These are phyloP conservation scores for Cygnus buccinator DNA, from an alignment of 2,113 vertebrate genomes.

Conservation along the genomic window DNA sequence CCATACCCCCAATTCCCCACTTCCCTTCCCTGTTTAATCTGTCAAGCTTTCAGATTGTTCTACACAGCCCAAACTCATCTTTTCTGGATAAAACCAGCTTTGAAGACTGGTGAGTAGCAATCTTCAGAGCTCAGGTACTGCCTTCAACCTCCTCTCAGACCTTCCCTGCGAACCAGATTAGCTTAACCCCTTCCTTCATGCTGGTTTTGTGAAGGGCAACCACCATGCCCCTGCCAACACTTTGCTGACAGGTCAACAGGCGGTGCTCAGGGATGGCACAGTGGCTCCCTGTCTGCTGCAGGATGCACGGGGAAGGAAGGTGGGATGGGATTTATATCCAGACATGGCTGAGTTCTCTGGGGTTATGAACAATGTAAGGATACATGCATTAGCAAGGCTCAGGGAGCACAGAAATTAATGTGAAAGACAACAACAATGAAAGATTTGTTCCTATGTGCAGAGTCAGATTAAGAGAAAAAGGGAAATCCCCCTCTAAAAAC, in stretches of 20 bases:
- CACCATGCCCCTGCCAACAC: too few relatives aligned
- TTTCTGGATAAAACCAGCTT: neutral
- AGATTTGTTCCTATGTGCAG: neutral
- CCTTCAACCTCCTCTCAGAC: neutral
- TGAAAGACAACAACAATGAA: neutral
- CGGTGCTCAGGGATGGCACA: neutral
- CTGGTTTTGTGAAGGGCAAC: neutral
- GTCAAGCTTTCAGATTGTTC: neutral
- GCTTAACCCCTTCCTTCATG: neutral
- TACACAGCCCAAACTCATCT: neutral
- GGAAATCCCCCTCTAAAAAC: neutral
- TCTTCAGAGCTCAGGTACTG: neutral
- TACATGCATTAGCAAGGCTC: neutral
- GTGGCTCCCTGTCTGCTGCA: neutral
- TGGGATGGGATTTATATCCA: neutral
- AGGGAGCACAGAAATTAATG: neutral
- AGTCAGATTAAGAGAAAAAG: neutral
- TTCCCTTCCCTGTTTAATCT: neutral
- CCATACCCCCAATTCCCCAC: neutral
- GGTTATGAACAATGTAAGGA: neutral
- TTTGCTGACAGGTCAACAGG: neutral
- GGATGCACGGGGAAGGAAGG: neutral
- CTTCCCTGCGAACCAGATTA: neutral
- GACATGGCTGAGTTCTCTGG: too few relatives aligned
- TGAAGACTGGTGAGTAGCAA: neutral